Conservation (phyloP, 2,113 vertebrate species). For the Oreochromis spilurus region DNA sequence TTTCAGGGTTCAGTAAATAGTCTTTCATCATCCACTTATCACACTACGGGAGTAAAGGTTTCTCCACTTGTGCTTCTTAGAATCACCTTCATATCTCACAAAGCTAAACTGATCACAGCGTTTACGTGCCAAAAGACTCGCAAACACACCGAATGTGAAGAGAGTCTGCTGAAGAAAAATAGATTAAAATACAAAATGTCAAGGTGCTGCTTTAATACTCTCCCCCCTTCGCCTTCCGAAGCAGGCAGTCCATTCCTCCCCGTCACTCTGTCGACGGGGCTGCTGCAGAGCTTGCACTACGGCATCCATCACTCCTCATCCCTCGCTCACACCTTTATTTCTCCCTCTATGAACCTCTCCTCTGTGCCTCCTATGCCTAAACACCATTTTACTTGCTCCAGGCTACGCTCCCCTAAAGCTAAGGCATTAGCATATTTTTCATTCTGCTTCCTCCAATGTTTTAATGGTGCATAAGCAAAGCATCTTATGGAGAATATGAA, state of each 20-base stretch:
- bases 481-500: background rate
- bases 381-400: background rate
- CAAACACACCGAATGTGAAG: background rate
- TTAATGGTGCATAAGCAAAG: background rate
- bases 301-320: constrained; percentile 19
- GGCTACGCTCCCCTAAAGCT: background rate
- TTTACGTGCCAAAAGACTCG: background rate
- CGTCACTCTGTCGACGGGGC: background rate
- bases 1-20: background rate
- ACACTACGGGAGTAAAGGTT: background rate
- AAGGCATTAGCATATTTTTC: background rate
- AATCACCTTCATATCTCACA: background rate
- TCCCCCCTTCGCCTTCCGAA: background rate
- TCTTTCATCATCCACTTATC: constrained; percentile 33
- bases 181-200: constrained; percentile 47
- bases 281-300: background rate
- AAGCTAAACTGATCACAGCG: constrained; percentile 13
- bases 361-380: background rate
- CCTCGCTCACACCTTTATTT: background rate
- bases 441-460: background rate
- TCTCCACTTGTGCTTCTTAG: background rate
- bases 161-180: constrained; percentile 1
- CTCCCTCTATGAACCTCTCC: background rate
- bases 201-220: constrained; percentile 25
- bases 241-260: background rate